Evolutionary conservation across 92 coral and sea anemone genomes (phyloP), one percentile per base, ranked within the genome.

Genomic region (Palythoa heliodiscus): DNA sequence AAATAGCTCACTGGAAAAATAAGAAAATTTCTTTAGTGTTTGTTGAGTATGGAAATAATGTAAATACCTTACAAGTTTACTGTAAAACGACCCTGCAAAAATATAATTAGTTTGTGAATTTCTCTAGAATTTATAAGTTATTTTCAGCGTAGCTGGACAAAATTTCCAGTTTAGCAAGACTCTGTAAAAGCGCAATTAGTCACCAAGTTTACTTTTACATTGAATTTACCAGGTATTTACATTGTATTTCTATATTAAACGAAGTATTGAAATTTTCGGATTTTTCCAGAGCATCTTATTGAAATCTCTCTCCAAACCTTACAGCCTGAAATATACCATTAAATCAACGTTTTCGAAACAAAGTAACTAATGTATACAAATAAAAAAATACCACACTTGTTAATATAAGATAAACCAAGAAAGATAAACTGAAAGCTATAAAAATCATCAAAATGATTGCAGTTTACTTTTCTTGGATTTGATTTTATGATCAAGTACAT

Each of bases 21-120:
- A 68, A 68, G 73, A 68, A 22, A 68, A 68, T 68, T 22, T 68
- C 73, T 12, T 68, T 22, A 22, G 38, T 68, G 73, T 68, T 68
- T n/a, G 37, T 68, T 68, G 39, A 68, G 73, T 68, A 68, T 22
- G 73, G 10, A 68, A 68, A 68, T 68, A 68, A 68, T 6, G 73
- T 22, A 23, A 68, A 68, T 68, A 35, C 73, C 19, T 68, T 68
- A 5, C 73, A 68, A 68, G 64, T 58, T 15, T 58, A 58, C 64
- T 58, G 64, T 58, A 58, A 16, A 58, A 58, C n/a, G n/a, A 15
- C 64, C 64, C 64, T 16, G 64, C 3, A 58, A 58, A 58, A 58
- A 58, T 58, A 17, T 22, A 58, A 58, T 58, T 58, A 15, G 64
- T 58, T 22, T 58, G 22, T 7, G 7, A 58, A 58, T 58, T 58